phyloP scores from a whole-genome alignment of 2,888 invertebrate species.

The Troilus luridus region DNA sequence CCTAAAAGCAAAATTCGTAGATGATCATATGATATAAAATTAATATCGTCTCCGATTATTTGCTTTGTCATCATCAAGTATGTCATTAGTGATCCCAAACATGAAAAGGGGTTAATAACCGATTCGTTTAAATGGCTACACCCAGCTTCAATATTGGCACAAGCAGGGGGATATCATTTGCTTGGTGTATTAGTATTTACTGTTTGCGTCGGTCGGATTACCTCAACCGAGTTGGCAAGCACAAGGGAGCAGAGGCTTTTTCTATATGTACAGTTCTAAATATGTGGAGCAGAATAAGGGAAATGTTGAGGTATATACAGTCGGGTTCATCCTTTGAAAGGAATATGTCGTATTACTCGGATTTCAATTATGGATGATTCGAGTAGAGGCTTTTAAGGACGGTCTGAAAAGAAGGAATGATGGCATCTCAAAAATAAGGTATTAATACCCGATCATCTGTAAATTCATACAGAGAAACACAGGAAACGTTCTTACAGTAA shows the following conservation, averaged over 20 bases:
- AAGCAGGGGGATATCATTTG: not conserved
- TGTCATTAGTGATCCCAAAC: not conserved
- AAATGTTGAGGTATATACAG: not conserved
- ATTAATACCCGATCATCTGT: too few relatives aligned
- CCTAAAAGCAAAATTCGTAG: not conserved
- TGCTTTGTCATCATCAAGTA: not conserved
- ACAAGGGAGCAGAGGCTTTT: not conserved
- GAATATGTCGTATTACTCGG: not conserved
- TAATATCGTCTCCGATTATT: not conserved
- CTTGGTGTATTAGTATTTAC: slow-evolving; percentile 20
- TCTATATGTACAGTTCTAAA: not conserved
- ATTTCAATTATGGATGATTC: not conserved
- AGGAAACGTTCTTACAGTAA: too few relatives aligned
- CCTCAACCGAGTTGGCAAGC: not conserved
- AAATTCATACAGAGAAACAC: too few relatives aligned
- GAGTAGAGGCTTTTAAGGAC: too few relatives aligned
- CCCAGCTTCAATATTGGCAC: not conserved
- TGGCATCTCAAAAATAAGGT: too few relatives aligned
- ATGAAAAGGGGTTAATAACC: not conserved
- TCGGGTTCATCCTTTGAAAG: not conserved
- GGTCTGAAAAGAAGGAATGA: too few relatives aligned
- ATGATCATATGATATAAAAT: not conserved
- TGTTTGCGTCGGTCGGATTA: slow-evolving; percentile 2
- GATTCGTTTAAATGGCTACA: slow-evolving; percentile 9
- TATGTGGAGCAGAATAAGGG: not conserved